These are phyloP conservation scores for Dromas ardeola DNA, from an alignment of 2,113 vertebrate species.

Conservation along the genomic window DNA sequence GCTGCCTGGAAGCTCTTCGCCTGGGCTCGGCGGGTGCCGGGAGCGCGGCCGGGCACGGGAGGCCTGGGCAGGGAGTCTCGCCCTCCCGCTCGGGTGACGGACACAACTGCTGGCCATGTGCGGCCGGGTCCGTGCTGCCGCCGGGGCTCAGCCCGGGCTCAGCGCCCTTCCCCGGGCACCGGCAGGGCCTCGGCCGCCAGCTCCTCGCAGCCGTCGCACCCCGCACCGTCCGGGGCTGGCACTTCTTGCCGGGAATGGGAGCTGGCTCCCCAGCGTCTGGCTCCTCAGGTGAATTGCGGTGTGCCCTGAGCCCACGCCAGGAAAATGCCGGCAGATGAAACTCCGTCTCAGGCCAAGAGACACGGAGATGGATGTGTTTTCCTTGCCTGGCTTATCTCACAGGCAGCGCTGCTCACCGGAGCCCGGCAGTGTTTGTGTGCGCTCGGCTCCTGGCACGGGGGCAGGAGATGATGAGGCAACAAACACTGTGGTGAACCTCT, in stretches of 20 bases:
- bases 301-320: conserved; percentile 43
- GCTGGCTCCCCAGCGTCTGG: conserved; percentile 51
- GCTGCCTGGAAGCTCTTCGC: neutral
- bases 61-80: accelerated
- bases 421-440: conserved; percentile 30
- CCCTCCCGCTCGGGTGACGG: neutral
- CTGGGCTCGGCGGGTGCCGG: neutral
- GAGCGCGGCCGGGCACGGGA: accelerated
- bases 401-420: neutral
- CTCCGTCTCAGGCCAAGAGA: conserved; percentile 8
- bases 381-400: conserved; percentile 1
- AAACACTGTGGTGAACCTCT: neutral
- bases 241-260: neutral
- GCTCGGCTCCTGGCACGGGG: conserved; percentile 19
- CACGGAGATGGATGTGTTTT: conserved; percentile 44
- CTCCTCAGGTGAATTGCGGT: conserved; percentile 28
- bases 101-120: accelerated
- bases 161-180: neutral
- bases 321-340: conserved; percentile 47
- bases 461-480: neutral
- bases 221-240: neutral
- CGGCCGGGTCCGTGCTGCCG: neutral
- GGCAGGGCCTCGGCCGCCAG: neutral
- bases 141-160: neutral
- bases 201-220: neutral